Conservation (phyloP, 2,797 vertebrate genomes). For the Gallinago stenura region DNA sequence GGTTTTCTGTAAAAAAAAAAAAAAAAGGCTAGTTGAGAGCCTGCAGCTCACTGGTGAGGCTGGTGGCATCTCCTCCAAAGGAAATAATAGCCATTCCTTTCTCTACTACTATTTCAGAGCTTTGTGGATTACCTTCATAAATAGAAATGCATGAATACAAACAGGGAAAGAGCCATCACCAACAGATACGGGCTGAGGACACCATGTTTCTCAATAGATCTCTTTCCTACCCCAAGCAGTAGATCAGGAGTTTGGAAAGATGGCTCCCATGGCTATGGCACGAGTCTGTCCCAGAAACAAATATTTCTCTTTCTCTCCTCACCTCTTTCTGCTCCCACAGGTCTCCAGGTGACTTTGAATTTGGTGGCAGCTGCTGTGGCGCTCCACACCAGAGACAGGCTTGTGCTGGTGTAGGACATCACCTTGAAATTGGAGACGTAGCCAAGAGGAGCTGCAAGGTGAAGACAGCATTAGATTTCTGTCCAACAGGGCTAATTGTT, state of each 20-base stretch:
- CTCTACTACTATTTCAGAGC: background rate
- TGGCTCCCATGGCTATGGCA: background rate
- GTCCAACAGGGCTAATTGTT: rapidly evolving
- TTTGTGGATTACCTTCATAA: background rate
- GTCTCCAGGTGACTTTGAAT: constrained; percentile 88
- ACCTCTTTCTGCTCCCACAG: constrained; percentile 41
- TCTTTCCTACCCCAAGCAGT: background rate
- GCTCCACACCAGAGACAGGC: constrained; percentile 87
- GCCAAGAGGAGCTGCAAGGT: constrained; percentile 80
- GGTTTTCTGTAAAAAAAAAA: constrained; percentile 63
- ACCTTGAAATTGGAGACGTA: constrained; percentile 91
- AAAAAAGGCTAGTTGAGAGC: background rate
- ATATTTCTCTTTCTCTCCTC: background rate
- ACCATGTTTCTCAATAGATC: background rate
- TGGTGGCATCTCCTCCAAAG: background rate
- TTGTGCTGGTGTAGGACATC: constrained; percentile 82
- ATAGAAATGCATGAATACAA: background rate
- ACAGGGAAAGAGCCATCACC: rapidly evolving
- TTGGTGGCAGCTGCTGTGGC: constrained; percentile 86
- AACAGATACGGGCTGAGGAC: background rate
- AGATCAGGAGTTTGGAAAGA: background rate
- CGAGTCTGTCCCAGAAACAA: background rate
- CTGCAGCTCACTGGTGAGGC: background rate
- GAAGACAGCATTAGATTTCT: background rate
- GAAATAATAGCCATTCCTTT: rapidly evolving